Evolutionary conservation across 2,113 vertebrate species (phyloP), one percentile per base, ranked within the genome.

Genomic region (Hippopotamus amphibius): DNA sequence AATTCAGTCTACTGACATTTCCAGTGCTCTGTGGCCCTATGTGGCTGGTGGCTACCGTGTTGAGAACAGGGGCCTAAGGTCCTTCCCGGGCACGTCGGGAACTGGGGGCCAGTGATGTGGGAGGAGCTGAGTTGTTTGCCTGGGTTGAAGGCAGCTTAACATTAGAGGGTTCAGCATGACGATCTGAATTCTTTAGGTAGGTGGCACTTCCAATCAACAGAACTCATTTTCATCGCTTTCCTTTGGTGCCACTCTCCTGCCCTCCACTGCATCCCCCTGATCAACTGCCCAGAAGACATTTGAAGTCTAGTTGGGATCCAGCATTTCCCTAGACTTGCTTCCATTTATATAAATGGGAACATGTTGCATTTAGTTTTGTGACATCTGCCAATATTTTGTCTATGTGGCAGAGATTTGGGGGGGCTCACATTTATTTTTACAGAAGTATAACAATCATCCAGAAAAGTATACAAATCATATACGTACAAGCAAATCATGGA

Each of bases 331-430:
- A 43, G n/a, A 94, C 43, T 19, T 24, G 15, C n/a, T 87, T 84
- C 50, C 7, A 5, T 46, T 57, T 74, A n/a, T 33, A n/a, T 72
- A 69, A 88, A 89, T 14, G 61, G 57, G 50, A 79, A 66, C n/a
- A 65, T 26, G 26, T 14, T 71, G 22, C 33, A 50, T 43, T 95
- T 72, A 93, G 46, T 14, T 82, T 81, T 82, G 96, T 79, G 65
- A 92, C 63, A 93, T 61, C n/a, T 96, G 92, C 88, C 9, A 14
- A 74, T 90, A 59, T 81, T 89, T 63, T 66, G 17, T 46, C 63
- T 71, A 33, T 4, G 57, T 26, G 28, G 74, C 22, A 93, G 72
- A 68, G 17, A 48, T 17, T 41, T 88, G 37, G 37, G 37, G 37
- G 37, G 63, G 82, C n/a, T 61, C 48, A 8, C 2, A 24, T 37